These are phyloP conservation scores for Cheilosia grossa DNA, from an alignment of 2,888 invertebrate genomes.

Conservation along the genomic window DNA sequence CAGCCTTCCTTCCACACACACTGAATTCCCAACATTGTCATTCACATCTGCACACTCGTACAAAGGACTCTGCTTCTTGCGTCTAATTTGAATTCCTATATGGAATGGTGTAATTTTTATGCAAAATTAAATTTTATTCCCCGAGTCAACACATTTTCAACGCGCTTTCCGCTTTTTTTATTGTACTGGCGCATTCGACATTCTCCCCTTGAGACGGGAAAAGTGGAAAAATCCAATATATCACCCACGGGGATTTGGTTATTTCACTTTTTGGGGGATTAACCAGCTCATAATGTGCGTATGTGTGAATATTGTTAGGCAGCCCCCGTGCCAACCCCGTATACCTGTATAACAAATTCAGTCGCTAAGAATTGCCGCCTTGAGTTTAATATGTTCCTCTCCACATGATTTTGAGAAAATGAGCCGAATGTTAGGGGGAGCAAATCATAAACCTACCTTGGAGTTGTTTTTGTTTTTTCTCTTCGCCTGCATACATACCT, in stretches of 20 bases:
- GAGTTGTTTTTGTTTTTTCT: constrained; percentile 20
- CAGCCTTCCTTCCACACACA: constrained; percentile 18
- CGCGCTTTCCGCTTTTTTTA: constrained; percentile 25
- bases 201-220: background rate
- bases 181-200: constrained; percentile 5
- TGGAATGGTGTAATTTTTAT: constrained; percentile 69
- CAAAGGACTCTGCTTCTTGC: constrained; percentile 10
- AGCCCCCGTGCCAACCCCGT: background rate
- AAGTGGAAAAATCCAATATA: constrained; percentile 55
- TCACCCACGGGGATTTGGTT: constrained; percentile 63
- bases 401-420: background rate
- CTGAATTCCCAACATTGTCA: background rate
- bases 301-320: constrained; percentile 31
- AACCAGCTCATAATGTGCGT: constrained; percentile 67
- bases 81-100: constrained; percentile 70
- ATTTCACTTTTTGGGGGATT: constrained; percentile 71
- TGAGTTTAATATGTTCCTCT: constrained; percentile 36
- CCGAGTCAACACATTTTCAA: constrained; percentile 60
- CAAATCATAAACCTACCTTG: constrained; percentile 30
- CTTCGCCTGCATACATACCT: background rate
- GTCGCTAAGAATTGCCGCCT: constrained; percentile 40
- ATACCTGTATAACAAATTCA: constrained; percentile 32
- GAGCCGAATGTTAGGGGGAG: background rate
- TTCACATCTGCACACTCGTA: background rate
- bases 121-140: constrained; percentile 71